Evolutionary conservation across 2,113 vertebrate species (phyloP), one percentile per base, ranked within the genome.

Genomic region (Anthoscopus minutus): DNA sequence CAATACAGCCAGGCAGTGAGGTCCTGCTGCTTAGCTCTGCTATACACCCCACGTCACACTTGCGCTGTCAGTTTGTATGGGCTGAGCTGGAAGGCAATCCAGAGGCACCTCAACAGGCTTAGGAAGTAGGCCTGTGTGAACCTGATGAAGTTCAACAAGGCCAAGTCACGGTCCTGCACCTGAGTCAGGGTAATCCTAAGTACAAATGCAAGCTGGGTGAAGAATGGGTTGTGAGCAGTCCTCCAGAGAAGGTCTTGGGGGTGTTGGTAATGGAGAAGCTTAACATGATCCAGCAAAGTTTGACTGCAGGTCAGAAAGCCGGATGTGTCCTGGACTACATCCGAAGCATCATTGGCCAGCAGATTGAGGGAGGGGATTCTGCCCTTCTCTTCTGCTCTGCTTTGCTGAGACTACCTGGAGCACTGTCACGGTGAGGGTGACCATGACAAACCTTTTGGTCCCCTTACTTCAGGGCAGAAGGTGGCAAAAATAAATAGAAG

Each of bases 11-110:
- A 65, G 54, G 10, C 1, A 1, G 30, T 47, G 16, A 21, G 30
- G 16, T 38, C 10, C 9, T 27, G 15, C 33, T 67, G 30, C 42
- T 62, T n/a, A 51, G 14, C 7, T 74, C 56, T 79, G 47, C n/a
- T 65, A 23, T 12, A 14, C 0, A 1, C 5, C 13, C 13, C 4
- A 5, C 1, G 2, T 74, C 3, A 5, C 15, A 9, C 21, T 67
- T 1, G 4, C 64, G 6, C 2, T 1, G 9, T 62, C 37, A 44
- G 10, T 70, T 23, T 70, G 44, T 24, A 18, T 4, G 25, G 48
- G 10, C 21, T 57, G 14, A 24, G 27, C 56, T 65, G 31, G 44
- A 50, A 2, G 18, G 37, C 38, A 65, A 28, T 42, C 25, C 37
- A 20, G 27, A 65, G 50, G 11, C 13, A 40, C 30, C 56, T 30